A percentile compares a stretch with the other conserved stretches of the same genome.
Conservation (phyloP, 2,888 invertebrate species). For the Megastigmus dorsalis region DNA sequence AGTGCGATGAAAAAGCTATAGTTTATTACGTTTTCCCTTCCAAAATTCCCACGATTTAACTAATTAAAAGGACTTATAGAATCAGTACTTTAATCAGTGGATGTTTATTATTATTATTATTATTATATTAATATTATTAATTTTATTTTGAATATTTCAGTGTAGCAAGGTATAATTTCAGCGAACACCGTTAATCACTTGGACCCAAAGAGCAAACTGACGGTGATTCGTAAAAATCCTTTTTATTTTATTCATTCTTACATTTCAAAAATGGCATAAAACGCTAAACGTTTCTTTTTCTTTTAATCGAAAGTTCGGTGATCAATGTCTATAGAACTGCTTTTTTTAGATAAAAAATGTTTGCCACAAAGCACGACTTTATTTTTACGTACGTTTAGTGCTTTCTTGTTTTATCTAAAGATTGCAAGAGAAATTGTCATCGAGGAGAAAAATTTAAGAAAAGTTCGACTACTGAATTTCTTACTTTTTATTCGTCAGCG, state of each 20-base stretch:
- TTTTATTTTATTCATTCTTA: background rate
- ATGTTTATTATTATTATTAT: no score
- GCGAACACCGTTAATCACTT: conserved; percentile 42
- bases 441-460: conserved; percentile 26
- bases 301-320: conserved; percentile 2
- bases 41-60: conserved; percentile 35
- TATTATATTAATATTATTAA: conserved; percentile 12
- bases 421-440: conserved; percentile 41
- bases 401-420: conserved; percentile 32
- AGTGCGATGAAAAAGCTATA: conserved; percentile 52
- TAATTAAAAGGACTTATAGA: conserved; percentile 39
- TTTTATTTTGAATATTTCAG: conserved; percentile 9
- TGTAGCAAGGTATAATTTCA: conserved; percentile 20
- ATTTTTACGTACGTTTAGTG: background rate
- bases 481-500: no score
- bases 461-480: conserved; percentile 39
- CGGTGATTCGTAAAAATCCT: conserved; percentile 31
- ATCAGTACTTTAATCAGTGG: conserved; percentile 31
- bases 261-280: background rate
- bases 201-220: conserved; percentile 51
- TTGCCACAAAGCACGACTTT: conserved; percentile 12
- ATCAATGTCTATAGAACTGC: conserved; percentile 8
- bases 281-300: conserved; percentile 6
- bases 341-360: conserved; percentile 31
- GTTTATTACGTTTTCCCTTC: conserved; percentile 47